Evolutionary conservation across 1,140 invertebrate species (phyloP).

Genomic region (Bombus polaris): DNA sequence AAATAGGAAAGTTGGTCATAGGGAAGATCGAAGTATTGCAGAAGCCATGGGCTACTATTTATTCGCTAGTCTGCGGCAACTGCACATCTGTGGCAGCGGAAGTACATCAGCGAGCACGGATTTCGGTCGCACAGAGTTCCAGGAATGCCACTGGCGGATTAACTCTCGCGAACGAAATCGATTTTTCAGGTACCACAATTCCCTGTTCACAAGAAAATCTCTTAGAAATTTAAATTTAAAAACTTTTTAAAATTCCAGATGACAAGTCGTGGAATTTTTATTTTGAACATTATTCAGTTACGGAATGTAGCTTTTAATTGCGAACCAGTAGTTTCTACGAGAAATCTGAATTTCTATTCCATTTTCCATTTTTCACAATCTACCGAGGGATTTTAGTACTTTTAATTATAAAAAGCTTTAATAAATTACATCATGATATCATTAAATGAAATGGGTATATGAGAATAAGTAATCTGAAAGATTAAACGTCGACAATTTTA

Average conservation of each 20-base stretch:
- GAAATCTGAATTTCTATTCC: not conserved
- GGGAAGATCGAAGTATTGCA: not conserved
- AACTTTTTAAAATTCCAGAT: not conserved
- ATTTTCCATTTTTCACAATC: too few relatives aligned
- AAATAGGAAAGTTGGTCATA: conserved; percentile 7
- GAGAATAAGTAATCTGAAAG: too few relatives aligned
- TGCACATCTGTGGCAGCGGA: conserved; percentile 14
- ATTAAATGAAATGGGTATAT: too few relatives aligned
- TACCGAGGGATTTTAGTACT: too few relatives aligned
- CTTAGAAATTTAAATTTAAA: not conserved
- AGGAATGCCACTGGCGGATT: not conserved
- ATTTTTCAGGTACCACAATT: not conserved
- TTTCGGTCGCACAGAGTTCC: not conserved
- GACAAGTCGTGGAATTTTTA: not conserved
- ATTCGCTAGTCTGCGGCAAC: not conserved
- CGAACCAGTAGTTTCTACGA: not conserved
- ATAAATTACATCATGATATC: too few relatives aligned
- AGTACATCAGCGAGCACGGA: not conserved
- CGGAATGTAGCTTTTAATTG: not conserved
- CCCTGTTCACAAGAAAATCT: not conserved
- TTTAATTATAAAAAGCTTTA: too few relatives aligned
- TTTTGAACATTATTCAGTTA: not conserved
- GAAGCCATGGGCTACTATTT: not conserved
- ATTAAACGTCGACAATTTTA: too few relatives aligned
- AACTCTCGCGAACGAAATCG: too few relatives aligned